phyloP scores from a whole-genome alignment of 2,888 invertebrate genomes.

The Macrophya annulata region DNA sequence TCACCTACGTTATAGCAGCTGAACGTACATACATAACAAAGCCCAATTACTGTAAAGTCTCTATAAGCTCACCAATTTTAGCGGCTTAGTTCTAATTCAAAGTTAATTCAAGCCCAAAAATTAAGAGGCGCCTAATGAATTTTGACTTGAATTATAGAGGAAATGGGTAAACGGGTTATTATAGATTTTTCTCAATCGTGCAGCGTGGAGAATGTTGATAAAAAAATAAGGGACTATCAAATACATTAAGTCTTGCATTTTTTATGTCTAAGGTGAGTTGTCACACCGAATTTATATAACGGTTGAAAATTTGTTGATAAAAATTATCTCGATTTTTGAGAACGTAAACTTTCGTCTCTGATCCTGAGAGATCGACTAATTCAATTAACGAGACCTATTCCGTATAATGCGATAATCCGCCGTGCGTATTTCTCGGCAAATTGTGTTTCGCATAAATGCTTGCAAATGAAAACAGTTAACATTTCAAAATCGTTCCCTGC shows the following conservation, averaged over 20 bases:
- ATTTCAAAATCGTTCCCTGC: conserved; percentile 13
- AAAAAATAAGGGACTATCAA: neutral
- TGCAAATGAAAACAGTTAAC: conserved; percentile 48
- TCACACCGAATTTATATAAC: neutral
- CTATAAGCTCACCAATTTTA: conserved; percentile 22
- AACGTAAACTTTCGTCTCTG: neutral
- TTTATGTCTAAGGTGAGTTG: neutral
- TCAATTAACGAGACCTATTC: conserved; percentile 14
- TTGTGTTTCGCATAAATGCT: conserved; percentile 44
- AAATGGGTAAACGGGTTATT: neutral
- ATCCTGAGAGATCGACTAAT: conserved; percentile 3
- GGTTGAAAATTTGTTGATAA: neutral
- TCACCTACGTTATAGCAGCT: neutral
- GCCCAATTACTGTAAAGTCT: conserved; percentile 21
- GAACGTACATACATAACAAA: neutral
- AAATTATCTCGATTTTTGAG: neutral
- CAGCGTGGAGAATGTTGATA: neutral
- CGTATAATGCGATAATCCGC: conserved; percentile 33
- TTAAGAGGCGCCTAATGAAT: conserved; percentile 28
- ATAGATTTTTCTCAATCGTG: too few species aligned
- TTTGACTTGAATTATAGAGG: neutral
- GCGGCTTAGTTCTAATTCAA: conserved; percentile 22
- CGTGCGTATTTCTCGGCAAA: conserved; percentile 16
- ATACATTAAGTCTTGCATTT: neutral
- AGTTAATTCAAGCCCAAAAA: conserved; percentile 20